These are phyloP conservation scores for Eulemur coronatus DNA, from an alignment of 2,797 vertebrate genomes.

Conservation along the genomic window DNA sequence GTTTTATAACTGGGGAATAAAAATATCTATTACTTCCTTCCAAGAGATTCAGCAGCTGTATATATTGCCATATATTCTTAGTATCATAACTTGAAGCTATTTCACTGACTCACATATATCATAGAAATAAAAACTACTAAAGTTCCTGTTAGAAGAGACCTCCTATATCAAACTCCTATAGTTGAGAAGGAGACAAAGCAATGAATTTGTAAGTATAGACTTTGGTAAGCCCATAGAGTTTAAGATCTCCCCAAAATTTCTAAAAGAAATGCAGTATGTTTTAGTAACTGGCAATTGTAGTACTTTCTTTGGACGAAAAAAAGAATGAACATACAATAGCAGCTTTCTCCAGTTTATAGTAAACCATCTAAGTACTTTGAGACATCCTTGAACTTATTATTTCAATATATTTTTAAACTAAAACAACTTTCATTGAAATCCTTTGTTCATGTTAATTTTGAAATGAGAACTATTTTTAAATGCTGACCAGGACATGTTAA, in stretches of 20 bases:
- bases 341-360: neutral
- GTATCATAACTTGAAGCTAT: constrained; percentile 24
- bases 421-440: neutral
- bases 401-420: neutral
- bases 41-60: neutral
- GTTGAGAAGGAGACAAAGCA: constrained; percentile 3
- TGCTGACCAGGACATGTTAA: neutral
- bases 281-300: neutral
- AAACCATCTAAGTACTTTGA: neutral
- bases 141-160: neutral
- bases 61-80: constrained; percentile 40
- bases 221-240: neutral
- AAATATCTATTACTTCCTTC: constrained; percentile 54
- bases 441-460: neutral
- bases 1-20: constrained; percentile 60
- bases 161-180: neutral
- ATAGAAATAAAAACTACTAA: constrained; percentile 28
- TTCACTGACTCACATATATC: constrained; percentile 23
- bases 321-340: neutral
- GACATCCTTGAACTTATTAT: neutral
- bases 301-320: neutral
- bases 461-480: neutral
- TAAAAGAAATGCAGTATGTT: neutral
- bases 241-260: neutral
- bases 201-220: neutral